Conservation (phyloP, 2,113 vertebrate genomes). For the Brachyistius frenatus region DNA sequence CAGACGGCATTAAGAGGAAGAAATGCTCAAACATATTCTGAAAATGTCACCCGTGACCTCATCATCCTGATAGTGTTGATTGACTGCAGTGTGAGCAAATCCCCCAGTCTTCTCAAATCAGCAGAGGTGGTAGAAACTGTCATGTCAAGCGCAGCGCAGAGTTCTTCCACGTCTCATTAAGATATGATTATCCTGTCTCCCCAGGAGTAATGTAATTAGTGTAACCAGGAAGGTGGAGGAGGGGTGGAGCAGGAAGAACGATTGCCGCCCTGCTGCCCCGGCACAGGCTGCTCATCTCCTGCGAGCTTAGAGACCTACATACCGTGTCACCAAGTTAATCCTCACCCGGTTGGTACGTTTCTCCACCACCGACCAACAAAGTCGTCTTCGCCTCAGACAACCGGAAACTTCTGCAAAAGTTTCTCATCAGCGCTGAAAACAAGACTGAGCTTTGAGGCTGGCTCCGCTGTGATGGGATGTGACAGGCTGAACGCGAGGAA, state of each 20-base stretch:
- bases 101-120: not conserved
- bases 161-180: slow-evolving; percentile 64
- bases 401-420: slow-evolving; percentile 26
- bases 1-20: not conserved
- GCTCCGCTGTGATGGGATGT: slow-evolving; percentile 52
- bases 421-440: slow-evolving; percentile 9
- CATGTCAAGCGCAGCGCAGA: slow-evolving; percentile 38
- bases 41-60: not conserved
- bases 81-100: not conserved
- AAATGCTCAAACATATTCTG: not conserved
- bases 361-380: not conserved
- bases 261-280: slow-evolving; percentile 29
- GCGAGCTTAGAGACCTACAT: slow-evolving; percentile 30
- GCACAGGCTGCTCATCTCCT: slow-evolving; percentile 19
- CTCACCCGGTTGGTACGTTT: slow-evolving; percentile 8
- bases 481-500: slow-evolving; percentile 42
- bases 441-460: slow-evolving; percentile 33
- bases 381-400: slow-evolving; percentile 20
- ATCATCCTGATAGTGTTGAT: not conserved
- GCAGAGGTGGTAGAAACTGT: slow-evolving; percentile 23
- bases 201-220: slow-evolving; percentile 73
- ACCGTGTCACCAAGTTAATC: slow-evolving; percentile 10
- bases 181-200: slow-evolving; percentile 72
- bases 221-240: slow-evolving; percentile 45
- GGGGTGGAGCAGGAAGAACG: slow-evolving; percentile 31